Percentiles rank a stretch among this genome's conserved stretches.
phyloP scores from a whole-genome alignment of 1,140 invertebrate genomes.

The Eciton burchellii region DNA sequence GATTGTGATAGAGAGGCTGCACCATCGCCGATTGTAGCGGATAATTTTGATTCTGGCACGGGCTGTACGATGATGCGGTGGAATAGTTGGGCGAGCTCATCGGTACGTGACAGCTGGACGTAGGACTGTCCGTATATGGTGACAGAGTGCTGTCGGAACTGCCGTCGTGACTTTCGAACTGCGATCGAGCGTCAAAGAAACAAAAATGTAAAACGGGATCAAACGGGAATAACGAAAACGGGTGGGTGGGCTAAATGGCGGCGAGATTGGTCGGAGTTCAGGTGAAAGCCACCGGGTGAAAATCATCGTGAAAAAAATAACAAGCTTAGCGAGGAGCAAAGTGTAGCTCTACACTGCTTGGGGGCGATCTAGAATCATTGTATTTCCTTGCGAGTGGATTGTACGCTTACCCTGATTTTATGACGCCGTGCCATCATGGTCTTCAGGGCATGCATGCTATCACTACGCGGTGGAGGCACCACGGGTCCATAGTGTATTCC shows the following conservation, averaged over 20 bases:
- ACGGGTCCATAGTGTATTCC: conserved; percentile 78
- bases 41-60: conserved; percentile 68
- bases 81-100: conserved; percentile 80
- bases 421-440: conserved; percentile 83
- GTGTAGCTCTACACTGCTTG: not conserved
- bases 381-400: not conserved
- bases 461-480: conserved; percentile 83
- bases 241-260: not conserved
- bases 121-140: conserved; percentile 79
- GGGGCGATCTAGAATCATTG: not conserved
- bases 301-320: conserved; percentile 24
- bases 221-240: conserved; percentile 28
- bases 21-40: conserved; percentile 36
- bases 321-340: not conserved
- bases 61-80: conserved; percentile 79
- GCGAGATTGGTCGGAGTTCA: too few relatives aligned
- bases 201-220: conserved; percentile 41
- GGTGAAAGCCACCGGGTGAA: too few relatives aligned
- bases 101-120: conserved; percentile 75
- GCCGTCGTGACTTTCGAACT: conserved; percentile 80
- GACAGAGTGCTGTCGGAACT: conserved; percentile 82
- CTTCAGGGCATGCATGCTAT: conserved; percentile 83
- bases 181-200: conserved; percentile 62
- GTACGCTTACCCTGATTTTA: conserved; percentile 79
- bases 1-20: conserved; percentile 58